These are phyloP conservation scores for Sminthurides aquaticus DNA, from an alignment of 2,888 invertebrate genomes.

Conservation along the genomic window DNA sequence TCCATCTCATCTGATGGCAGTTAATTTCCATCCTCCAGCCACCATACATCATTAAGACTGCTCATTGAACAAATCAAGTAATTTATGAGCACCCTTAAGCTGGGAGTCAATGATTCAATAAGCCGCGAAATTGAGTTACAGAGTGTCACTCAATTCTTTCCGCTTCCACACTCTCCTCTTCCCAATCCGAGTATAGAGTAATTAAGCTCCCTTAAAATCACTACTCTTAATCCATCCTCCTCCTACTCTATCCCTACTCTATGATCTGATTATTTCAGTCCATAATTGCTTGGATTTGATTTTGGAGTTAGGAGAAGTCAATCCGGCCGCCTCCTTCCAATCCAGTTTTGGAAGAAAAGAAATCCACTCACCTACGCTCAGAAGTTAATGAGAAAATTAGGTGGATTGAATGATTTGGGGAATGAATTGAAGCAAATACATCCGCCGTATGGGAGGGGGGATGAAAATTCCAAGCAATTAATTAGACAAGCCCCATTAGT, in stretches of 20 bases:
- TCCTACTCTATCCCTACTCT: too few species aligned
- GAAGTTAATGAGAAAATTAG: too few species aligned
- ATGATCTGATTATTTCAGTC: too few species aligned
- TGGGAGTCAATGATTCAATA: neutral
- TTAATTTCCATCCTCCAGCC: conserved; percentile 3
- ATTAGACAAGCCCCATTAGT: conserved; percentile 9
- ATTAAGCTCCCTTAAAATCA: too few species aligned
- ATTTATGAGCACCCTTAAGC: conserved; percentile 6
- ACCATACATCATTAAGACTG: conserved; percentile 4
- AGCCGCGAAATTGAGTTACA: neutral
- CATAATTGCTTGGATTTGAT: too few species aligned
- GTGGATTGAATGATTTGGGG: too few species aligned
- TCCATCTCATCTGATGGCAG: conserved; percentile 2
- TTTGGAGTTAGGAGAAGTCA: too few species aligned
- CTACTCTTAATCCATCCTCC: neutral
- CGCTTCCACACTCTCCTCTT: neutral
- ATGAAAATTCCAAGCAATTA: neutral
- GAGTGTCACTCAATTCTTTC: neutral
- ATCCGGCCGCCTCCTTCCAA: too few species aligned
- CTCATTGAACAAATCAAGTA: conserved; percentile 7
- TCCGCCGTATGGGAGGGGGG: too few species aligned
- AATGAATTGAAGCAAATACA: too few species aligned
- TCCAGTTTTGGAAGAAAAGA: too few species aligned
- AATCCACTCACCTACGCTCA: too few species aligned
- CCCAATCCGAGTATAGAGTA: neutral